These are phyloP conservation scores for Sturnus vulgaris DNA, from an alignment of 2,113 vertebrate species.

Conservation along the genomic window DNA sequence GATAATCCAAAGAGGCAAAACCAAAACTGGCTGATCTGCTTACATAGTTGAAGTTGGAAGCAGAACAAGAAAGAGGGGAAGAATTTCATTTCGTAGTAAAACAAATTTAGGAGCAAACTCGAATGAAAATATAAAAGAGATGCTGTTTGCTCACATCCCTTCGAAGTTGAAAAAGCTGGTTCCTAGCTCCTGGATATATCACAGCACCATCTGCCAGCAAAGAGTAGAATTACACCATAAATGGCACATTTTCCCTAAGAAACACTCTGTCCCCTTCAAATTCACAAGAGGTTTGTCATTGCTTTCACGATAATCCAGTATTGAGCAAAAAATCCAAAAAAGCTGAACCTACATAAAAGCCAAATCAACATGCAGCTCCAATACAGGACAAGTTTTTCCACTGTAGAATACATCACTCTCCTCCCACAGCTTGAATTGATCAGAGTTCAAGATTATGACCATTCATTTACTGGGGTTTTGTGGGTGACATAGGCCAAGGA, in stretches of 20 bases:
- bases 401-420: background rate
- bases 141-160: background rate
- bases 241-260: background rate
- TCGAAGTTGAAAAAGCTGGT: background rate
- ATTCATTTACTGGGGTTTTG: background rate
- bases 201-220: conserved; percentile 46
- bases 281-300: background rate
- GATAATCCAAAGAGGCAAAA: background rate
- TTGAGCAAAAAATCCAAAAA: background rate
- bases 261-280: background rate
- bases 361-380: background rate
- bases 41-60: background rate
- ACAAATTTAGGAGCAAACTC: background rate
- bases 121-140: background rate
- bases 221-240: background rate
- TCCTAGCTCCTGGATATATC: background rate
- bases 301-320: background rate
- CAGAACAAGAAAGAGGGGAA: background rate
- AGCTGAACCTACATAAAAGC: background rate
- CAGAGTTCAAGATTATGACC: background rate
- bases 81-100: background rate
- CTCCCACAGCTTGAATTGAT: background rate
- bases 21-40: background rate
- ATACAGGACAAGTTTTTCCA: background rate
- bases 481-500: background rate